These are phyloP conservation scores for Atta texana DNA, from an alignment of 1,140 invertebrate species.

Conservation along the genomic window DNA sequence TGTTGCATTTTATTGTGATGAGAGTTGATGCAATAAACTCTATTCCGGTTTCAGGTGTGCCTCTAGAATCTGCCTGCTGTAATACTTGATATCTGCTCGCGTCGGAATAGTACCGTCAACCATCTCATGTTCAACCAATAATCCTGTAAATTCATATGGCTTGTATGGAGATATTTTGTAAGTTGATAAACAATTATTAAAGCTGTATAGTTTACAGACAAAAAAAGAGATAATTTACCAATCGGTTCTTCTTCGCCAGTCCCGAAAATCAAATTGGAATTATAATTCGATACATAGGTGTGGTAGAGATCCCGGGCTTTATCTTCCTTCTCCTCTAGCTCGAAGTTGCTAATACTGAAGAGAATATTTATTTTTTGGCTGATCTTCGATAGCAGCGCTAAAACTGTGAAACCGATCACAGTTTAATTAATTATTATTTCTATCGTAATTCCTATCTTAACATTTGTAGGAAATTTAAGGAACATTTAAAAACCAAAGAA, in stretches of 20 bases:
- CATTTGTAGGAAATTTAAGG: neutral
- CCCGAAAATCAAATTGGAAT: slow-evolving; percentile 72
- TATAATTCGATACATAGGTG: slow-evolving; percentile 80
- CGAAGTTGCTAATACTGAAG: slow-evolving; percentile 78
- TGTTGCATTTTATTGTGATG: slow-evolving; percentile 3
- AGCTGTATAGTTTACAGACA: slow-evolving; percentile 48
- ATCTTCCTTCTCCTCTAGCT: slow-evolving; percentile 75
- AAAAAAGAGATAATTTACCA: slow-evolving; percentile 36
- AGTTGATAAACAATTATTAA: slow-evolving; percentile 38
- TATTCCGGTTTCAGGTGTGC: slow-evolving; percentile 69
- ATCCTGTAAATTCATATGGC: slow-evolving; percentile 65
- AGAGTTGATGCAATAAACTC: neutral
- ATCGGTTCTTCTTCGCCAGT: slow-evolving; percentile 41
- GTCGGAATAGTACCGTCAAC: slow-evolving; percentile 76
- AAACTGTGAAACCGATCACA: slow-evolving; percentile 69
- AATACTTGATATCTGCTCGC: slow-evolving; percentile 78
- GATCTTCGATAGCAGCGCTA: slow-evolving; percentile 76
- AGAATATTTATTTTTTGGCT: slow-evolving; percentile 76
- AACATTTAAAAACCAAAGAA: neutral
- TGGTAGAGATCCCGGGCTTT: slow-evolving; percentile 80
- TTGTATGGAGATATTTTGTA: slow-evolving; percentile 20
- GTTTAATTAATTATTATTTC: neutral
- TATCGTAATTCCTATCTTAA: neutral
- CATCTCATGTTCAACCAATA: slow-evolving; percentile 77
- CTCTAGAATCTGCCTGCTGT: slow-evolving; percentile 79